Percentiles rank a stretch among this genome's conserved stretches.
Evolutionary conservation across 2,113 vertebrate species (phyloP).

Genomic region (Toxotes jaculatrix): DNA sequence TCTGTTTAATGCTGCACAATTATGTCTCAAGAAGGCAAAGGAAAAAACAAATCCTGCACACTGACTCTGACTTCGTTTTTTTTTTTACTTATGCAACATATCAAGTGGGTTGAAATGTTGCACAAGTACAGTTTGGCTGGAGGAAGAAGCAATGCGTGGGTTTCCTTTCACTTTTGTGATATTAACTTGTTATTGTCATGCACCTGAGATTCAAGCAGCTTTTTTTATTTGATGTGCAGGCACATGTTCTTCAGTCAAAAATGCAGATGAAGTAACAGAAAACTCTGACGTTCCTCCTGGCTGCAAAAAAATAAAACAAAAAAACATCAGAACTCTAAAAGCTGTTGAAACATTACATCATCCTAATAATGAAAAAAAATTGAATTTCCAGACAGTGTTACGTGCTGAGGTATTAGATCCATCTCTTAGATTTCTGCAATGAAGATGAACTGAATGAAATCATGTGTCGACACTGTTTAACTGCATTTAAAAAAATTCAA

Average conservation of each 20-base stretch:
- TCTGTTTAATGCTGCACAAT: not conserved
- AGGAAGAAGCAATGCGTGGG: slow-evolving; percentile 71
- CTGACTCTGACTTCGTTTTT: slow-evolving; percentile 12
- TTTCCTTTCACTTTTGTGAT: slow-evolving; percentile 49
- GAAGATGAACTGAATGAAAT: too few relatives aligned
- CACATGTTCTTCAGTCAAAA: slow-evolving; percentile 18
- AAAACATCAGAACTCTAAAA: not conserved
- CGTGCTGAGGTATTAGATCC: too few relatives aligned
- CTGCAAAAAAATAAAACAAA: not conserved
- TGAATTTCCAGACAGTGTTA: too few relatives aligned
- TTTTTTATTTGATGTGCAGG: slow-evolving; percentile 21
- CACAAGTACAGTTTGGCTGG: slow-evolving; percentile 62
- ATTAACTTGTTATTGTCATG: slow-evolving; percentile 43
- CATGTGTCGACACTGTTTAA: too few relatives aligned
- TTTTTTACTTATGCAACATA: slow-evolving; percentile 69
- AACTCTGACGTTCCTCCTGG: not conserved
- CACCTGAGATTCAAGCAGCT: slow-evolving; percentile 32
- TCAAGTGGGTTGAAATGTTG: slow-evolving; percentile 66
- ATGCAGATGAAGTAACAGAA: slow-evolving; percentile 16
- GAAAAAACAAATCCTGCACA: slow-evolving; percentile 10
- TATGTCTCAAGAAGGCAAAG: slow-evolving; percentile 23
- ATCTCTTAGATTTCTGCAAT: too few relatives aligned
- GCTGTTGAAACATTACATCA: not conserved
- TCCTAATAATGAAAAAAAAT: too few relatives aligned
- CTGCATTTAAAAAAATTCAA: too few relatives aligned